These are phyloP conservation scores for Oreotrochilus melanogaster DNA, from an alignment of 2,113 vertebrate species.

Conservation along the genomic window DNA sequence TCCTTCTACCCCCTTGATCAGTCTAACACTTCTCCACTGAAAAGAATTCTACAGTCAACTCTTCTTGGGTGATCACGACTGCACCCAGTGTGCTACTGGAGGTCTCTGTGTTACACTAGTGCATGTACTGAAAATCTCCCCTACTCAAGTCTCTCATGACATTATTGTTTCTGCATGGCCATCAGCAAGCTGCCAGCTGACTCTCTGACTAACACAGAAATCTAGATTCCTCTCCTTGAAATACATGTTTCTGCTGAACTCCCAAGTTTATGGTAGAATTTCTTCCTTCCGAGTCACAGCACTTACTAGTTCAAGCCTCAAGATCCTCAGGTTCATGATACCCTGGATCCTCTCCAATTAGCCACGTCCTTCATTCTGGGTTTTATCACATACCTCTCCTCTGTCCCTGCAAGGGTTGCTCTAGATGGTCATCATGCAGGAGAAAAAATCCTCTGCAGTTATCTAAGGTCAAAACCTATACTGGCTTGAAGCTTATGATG, in stretches of 20 bases:
- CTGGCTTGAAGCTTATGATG: rapidly evolving
- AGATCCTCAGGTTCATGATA: not conserved
- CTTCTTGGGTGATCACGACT: not conserved
- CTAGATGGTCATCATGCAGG: not conserved
- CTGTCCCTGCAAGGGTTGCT: not conserved
- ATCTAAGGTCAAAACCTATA: not conserved
- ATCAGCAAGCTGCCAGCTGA: not conserved
- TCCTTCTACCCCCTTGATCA: not conserved
- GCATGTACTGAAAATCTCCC: not conserved
- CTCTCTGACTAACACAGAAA: rapidly evolving
- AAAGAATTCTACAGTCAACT: not conserved
- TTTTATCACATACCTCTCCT: not conserved
- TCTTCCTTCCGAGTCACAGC: not conserved
- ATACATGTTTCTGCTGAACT: not conserved
- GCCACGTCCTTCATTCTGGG: rapidly evolving
- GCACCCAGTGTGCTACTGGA: not conserved
- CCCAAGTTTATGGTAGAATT: not conserved
- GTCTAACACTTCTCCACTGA: not conserved
- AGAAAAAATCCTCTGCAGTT: not conserved
- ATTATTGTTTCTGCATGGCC: rapidly evolving
- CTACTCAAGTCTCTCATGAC: not conserved
- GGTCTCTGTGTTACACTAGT: not conserved
- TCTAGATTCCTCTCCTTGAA: not conserved
- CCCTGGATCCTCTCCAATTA: not conserved
- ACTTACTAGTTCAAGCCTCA: not conserved